These are phyloP conservation scores for Pterocles burchelli DNA, from an alignment of 2,113 vertebrate species.

Conservation along the genomic window DNA sequence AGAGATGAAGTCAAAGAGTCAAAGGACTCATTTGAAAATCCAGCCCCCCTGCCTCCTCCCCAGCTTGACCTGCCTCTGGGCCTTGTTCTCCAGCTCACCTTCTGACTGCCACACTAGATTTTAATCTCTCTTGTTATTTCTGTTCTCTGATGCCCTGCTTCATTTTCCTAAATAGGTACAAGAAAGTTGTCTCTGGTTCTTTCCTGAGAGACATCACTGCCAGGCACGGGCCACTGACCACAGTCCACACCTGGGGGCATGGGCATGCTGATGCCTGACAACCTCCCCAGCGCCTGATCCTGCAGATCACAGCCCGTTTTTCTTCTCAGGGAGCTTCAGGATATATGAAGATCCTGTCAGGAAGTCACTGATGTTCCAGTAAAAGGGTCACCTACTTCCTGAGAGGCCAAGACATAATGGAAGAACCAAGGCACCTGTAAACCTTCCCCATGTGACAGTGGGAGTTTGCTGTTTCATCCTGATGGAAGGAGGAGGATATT, in stretches of 20 bases:
- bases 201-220: not conserved
- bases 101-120: not conserved
- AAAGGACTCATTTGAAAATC: not conserved
- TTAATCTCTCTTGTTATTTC: constrained; percentile 9
- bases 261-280: not conserved
- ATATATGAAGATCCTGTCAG: not conserved
- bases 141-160: not conserved
- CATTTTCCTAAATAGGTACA: not conserved
- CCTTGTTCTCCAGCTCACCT: not conserved
- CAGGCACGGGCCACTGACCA: not conserved
- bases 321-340: not conserved
- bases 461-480: not conserved
- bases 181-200: not conserved
- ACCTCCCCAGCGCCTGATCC: not conserved
- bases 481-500: not conserved
- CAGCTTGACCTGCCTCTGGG: not conserved
- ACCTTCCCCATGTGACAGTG: not conserved
- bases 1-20: not conserved
- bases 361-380: not conserved
- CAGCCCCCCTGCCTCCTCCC: not conserved
- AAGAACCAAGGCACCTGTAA: not conserved
- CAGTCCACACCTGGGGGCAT: not conserved
- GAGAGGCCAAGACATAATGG: not conserved
- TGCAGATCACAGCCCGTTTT: not conserved
- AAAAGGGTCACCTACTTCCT: not conserved